Evolutionary conservation across 1,140 invertebrate genomes (phyloP), one percentile per base, ranked within the genome.

Genomic region (Melitaea cinxia): DNA sequence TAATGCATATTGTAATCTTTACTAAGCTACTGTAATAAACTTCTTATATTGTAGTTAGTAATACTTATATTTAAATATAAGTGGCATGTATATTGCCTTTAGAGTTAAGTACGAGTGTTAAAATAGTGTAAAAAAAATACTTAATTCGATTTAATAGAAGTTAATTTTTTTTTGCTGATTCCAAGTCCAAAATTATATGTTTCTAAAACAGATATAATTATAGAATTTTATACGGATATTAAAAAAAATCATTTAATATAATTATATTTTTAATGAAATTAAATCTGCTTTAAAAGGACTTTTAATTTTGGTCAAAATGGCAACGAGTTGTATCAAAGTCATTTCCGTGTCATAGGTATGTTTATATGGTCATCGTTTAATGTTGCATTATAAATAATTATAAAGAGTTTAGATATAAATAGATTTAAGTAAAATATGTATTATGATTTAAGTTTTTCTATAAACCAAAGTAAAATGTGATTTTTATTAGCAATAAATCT

Each of bases 391-490:
- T 39, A 23, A 37, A 37, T 12, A 37, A 37, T 55, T 45, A 45
- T 19, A 7, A 17, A 19, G 10, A 37, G 7, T 14, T 55, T 55
- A 53, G 21, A 5, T 37, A 1, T 39, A 56, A 56, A 15, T 56
- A 56, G 28, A 33, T 17, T 42, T 28, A 50, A 17, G 54, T 59
- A 65, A 21, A 65, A 26, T 45, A n/a, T 60, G 55, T 17, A 33
- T 54, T 55, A 45, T 65, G 55, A 39, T 62, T 55, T 42, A 58
- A 28, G 30, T 56, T 56, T 63, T 53, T 47, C 42, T 61, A 60
- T 64, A 76, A 75, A 72, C 68, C 73, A 78, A 82, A 84, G 78
- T 79, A 77, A 75, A 77, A 65, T 82, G 80, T 84, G 82, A 84
- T 84, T 84, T 55, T 77, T 76, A 71, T 63, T 84, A 84, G 80